phyloP scores from a whole-genome alignment of 2,113 vertebrate species.

The Xiphorhynchus elegans region DNA sequence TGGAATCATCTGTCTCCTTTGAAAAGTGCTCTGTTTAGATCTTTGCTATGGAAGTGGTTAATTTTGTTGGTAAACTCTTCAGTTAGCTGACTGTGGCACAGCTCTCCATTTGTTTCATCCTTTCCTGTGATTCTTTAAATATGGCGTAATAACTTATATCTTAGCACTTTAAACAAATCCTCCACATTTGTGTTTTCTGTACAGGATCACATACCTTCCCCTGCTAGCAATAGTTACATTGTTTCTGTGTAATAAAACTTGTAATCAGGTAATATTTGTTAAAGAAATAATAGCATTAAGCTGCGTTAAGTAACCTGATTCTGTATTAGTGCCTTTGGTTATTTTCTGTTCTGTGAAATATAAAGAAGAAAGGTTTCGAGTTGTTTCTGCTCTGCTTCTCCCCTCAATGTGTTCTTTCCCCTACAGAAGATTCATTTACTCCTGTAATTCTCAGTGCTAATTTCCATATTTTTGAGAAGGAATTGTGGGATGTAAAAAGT shows the following conservation, averaged over 20 bases:
- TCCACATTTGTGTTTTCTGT: background rate
- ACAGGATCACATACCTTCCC: background rate
- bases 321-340: background rate
- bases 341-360: background rate
- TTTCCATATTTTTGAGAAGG: background rate
- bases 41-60: background rate
- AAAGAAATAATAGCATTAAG: background rate
- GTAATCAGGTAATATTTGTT: background rate
- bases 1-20: background rate
- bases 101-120: background rate
- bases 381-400: background rate
- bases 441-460: background rate
- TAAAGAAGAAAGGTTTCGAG: background rate
- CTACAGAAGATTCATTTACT: background rate
- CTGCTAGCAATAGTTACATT: background rate
- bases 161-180: background rate
- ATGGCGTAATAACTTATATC: background rate
- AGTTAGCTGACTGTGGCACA: background rate
- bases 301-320: background rate
- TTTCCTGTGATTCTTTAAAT: background rate
- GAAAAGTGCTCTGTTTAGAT: background rate
- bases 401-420: background rate
- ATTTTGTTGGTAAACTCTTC: background rate
- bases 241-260: background rate
- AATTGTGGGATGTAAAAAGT: background rate